A percentile compares a stretch with the other conserved stretches of the same genome.
Conservation (phyloP, 2,888 invertebrate genomes). For the Brenthis hecate region DNA sequence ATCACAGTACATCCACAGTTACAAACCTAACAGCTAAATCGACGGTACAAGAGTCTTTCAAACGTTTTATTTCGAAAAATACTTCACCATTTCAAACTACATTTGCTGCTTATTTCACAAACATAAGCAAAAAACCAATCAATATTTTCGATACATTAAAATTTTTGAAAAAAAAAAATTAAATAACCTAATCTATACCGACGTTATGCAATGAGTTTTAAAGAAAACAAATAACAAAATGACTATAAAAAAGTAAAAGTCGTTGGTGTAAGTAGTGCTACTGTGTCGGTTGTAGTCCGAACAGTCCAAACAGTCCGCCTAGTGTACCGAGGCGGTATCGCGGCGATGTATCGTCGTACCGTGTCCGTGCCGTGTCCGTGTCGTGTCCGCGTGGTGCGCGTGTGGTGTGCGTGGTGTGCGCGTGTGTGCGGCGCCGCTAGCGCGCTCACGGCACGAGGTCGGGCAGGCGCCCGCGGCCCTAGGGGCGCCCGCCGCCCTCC, state of each 20-base stretch:
- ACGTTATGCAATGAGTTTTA: too few species aligned
- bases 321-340: background rate
- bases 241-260: too few species aligned
- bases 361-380: conserved; percentile 18
- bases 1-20: conserved; percentile 19
- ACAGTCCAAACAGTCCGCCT: background rate
- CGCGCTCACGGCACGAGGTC: conserved; percentile 82
- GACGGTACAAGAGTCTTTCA: conserved; percentile 24
- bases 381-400: conserved; percentile 34
- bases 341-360: conserved; percentile 4
- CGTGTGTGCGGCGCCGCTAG: conserved; percentile 53
- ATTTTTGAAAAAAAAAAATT: too few species aligned
- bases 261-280: too few species aligned
- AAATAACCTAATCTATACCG: too few species aligned
- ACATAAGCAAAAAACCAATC: background rate
- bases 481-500: conserved; percentile 74
- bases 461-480: conserved; percentile 83
- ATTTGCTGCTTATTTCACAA: background rate
- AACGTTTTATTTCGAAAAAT: conserved; percentile 15
- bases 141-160: background rate
- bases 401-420: conserved; percentile 44
- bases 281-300: background rate
- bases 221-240: too few species aligned
- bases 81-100: conserved; percentile 22
- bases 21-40: conserved; percentile 33